Evolutionary conservation across 2,888 invertebrate genomes (phyloP), one percentile per base, ranked within the genome.

Genomic region (Cordilura impudica): DNA sequence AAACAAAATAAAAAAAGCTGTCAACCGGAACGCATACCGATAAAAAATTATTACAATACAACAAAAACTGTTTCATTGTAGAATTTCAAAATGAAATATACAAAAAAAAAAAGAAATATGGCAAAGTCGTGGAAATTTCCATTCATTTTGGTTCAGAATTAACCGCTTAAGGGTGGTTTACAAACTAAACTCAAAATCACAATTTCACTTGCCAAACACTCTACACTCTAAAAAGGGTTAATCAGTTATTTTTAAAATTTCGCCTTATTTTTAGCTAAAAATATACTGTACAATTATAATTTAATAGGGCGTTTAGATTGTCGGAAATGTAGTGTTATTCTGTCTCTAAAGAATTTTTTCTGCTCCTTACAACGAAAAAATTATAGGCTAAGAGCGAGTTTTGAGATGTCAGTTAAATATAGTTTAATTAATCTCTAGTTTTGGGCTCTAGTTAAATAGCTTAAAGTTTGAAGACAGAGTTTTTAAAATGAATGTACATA

Each of bases 121-220:
- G 78, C 79, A 65, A 81, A 82, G 69, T 65, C 35, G 53, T 85
- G 87, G 87, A 87, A 87, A 83, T 85, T 87, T 87, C 87, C 87
- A 85, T 84, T 82, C 83, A 83, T 80, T 84, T 84, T 86, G 70
- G 76, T 76, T 45, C 12, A 56, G 67, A 71, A 53, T 71, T 65
- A 77, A 77, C 70, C 69, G 35, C 5, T 63, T 69, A 56, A 63
- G 54, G 53, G 39, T 47, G 49, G 14, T 31, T 18, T 43, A 49
- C 39, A 45, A 26, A 56, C 61, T 39, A 12, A 5, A 23, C 14
- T 4, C 1, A 5, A 39, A 26, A 18, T 3, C 45, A 14, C 1
- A 53, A 60, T 45, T 35, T 19, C 23, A 1, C 8, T 39, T 56
- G 29, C 2, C 18, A 14, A 1, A n/a, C n/a, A n/a, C n/a, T n/a